These are phyloP conservation scores for Trisateles emortualis DNA, from an alignment of 2,888 invertebrate species.

Conservation along the genomic window DNA sequence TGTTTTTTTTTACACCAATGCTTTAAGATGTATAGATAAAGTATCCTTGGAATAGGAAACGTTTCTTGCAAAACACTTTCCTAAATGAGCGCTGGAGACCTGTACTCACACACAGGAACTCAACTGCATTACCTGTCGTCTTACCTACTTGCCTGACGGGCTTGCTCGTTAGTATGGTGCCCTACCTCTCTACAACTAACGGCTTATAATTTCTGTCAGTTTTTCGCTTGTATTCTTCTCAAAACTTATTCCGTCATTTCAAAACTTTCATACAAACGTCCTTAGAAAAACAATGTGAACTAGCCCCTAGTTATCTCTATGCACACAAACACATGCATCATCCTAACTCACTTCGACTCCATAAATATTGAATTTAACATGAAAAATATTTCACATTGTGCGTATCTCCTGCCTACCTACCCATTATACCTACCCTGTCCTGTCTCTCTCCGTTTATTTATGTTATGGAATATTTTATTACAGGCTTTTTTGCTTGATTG, in stretches of 20 bases:
- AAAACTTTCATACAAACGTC: neutral
- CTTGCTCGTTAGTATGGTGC: too few relatives aligned
- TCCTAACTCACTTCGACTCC: slow-evolving; percentile 13
- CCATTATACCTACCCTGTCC: slow-evolving; percentile 6
- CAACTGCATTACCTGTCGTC: too few relatives aligned
- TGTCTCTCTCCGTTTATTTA: slow-evolving; percentile 8
- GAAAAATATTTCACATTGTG: slow-evolving; percentile 26
- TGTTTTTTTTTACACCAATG: too few relatives aligned
- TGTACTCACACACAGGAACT: too few relatives aligned
- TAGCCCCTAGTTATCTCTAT: slow-evolving; percentile 36
- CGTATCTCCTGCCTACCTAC: neutral
- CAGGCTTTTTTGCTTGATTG: slow-evolving; percentile 1
- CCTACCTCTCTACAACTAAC: too few relatives aligned
- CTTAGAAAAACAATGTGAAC: slow-evolving; percentile 16
- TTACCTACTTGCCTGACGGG: too few relatives aligned
- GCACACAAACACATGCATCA: slow-evolving; percentile 43
- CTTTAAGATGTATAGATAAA: too few relatives aligned
- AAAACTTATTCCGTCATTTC: neutral
- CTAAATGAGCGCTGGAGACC: too few relatives aligned
- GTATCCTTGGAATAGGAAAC: too few relatives aligned
- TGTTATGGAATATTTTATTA: slow-evolving; percentile 1
- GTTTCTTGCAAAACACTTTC: too few relatives aligned
- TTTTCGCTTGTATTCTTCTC: too few relatives aligned
- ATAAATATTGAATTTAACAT: slow-evolving; percentile 46
- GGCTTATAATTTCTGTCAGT: too few relatives aligned